These are phyloP conservation scores for Argentina silus DNA, from an alignment of 2,797 vertebrate genomes.

Conservation along the genomic window DNA sequence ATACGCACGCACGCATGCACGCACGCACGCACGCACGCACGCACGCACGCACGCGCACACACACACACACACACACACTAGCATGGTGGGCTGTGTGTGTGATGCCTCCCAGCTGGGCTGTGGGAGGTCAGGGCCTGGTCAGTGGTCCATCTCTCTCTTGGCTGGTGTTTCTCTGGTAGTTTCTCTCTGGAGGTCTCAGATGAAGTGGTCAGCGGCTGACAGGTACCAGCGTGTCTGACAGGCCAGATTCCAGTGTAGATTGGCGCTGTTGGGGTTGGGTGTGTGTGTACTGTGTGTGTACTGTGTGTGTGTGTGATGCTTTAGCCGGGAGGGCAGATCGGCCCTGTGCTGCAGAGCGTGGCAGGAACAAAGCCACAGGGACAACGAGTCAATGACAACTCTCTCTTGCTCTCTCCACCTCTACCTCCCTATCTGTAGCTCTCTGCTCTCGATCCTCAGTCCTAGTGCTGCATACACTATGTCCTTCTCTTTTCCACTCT, in stretches of 20 bases:
- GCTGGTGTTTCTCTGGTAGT: constrained; percentile 5
- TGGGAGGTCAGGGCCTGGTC: constrained; percentile 21
- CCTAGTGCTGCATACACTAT: too few relatives aligned
- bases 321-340: constrained; percentile 45
- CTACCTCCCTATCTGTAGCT: constrained; percentile 7
- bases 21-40: background rate
- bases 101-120: constrained; percentile 22
- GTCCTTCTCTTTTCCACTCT: too few relatives aligned
- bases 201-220: constrained; percentile 81
- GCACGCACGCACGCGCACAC: background rate
- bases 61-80: background rate
- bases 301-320: constrained; percentile 36
- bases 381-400: constrained; percentile 72
- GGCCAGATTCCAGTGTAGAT: constrained; percentile 56
- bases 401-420: constrained; percentile 45
- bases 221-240: constrained; percentile 74
- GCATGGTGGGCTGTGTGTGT: background rate
- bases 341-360: constrained; percentile 69
- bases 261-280: constrained; percentile 22
- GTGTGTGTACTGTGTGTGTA: constrained; percentile 7
- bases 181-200: constrained; percentile 48
- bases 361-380: constrained; percentile 72
- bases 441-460: too few relatives aligned
- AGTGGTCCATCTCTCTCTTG: constrained; percentile 9
- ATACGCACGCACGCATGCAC: background rate